Base-by-base conservation (phyloP, 2,888 invertebrate species). In the Vandiemenella viatica region DNA sequence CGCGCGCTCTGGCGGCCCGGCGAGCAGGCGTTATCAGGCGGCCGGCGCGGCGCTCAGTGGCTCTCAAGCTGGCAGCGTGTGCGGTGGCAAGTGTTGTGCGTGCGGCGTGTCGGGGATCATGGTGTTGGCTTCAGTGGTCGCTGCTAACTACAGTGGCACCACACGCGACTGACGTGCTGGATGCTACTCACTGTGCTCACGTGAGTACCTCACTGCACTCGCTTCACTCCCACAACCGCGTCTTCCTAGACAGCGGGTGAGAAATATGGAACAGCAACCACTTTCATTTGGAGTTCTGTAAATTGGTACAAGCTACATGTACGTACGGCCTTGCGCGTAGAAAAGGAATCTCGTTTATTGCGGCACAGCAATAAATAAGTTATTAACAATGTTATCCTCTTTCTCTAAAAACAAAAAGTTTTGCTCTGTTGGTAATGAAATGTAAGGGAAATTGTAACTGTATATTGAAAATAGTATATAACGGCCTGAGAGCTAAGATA, bases 101-200 rank as follows among this genome's bases (percentile, higher is more conserved):
- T 21, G 48, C 32, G 48, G 40, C 32, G 48, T 16, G 43, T 7
- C 32, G 43, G 45, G 38, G 50, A 50, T 48, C 48, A 53, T 50
- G 53, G 48, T 53, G 53, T 42, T 50, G 45, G 43, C 15, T 43
- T 43, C 45, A 40, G 46, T 50, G 46, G 51, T 44, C n/a, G 49
- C 49, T 49, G 44, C 53, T 49, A 21, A 6, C 32, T 32, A 32
- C 41, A 10, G 51, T 51, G 46, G 53, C 50, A 41, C 51, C 51
- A 51, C 49, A 37, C 38, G 51, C 47, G 44, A 23, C 41, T 53
- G 47, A 46, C 41, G 51, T 49, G 53, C 49, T 53, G 53, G 51
- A 53, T 53, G 53, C 51, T 51, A 45, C 45, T 53, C 51, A 53
- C 49, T 49, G 49, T 51, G 51, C 46, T 47, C 53, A 53, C 53